Evolutionary conservation across 2,888 invertebrate genomes (phyloP), one percentile per base, ranked within the genome.

Genomic region (Epinotia bilunana): DNA sequence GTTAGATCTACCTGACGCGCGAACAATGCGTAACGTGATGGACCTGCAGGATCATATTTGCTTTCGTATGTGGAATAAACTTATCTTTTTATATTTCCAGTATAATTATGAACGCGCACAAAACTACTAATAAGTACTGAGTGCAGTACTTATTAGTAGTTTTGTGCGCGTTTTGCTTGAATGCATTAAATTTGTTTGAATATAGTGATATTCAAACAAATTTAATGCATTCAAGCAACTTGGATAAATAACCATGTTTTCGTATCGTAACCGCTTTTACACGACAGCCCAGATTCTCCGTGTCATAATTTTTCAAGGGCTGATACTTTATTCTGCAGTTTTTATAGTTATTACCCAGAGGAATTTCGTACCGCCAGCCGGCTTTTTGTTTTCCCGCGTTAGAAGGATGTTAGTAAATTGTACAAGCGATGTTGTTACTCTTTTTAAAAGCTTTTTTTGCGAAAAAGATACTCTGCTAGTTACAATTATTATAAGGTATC

Each of bases 341-440:
- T 73, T 73, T 65, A 73, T 68, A 73, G 73, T 73, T 73, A 73
- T 73, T 73, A 73, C 73, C 61, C 73, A 6, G 23, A 60, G 73
- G 73, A 53, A 53, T 53, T 53, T 60, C 61, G 23, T 58, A 58
- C 55, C 23, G 12, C 43, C 43, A 46, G 39, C 33, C 43, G 46
- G 53, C 53, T 12, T 72, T 67, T 67, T 57, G 62, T 63, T 63
- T 71, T 72, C 63, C 63, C 39, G 57, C 18, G 43, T 65, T 53
- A 68, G 57, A 43, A 28, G n/a, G 60, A n/a, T 61, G 13, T 46
- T 46, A 63, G 46, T 63, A 23, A 63, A 63, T 63, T 13, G 46
- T 13, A 46, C 43, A 63, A 63, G 13, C 20, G 63, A 13, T 20
- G 61, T 7, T 53, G 20, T 28, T 6, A 33, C 20, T 39, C 46